Base-by-base conservation (phyloP, 64 coral and sea anemone species). In the Pocillopora damicornis region DNA sequence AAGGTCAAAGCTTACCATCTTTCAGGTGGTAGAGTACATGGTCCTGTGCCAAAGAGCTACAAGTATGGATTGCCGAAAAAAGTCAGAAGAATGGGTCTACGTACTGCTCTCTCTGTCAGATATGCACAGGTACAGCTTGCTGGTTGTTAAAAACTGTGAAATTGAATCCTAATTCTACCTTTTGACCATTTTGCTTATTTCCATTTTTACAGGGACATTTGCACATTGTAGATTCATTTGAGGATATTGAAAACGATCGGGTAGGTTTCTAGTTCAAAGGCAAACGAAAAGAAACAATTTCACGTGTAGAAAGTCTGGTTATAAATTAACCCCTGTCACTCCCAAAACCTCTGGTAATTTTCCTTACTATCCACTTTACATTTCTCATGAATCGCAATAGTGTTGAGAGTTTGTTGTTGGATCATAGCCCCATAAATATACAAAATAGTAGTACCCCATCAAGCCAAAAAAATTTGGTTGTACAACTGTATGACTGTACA, bases 11-110 rank as follows among this genome's bases (percentile, higher is more conserved):
- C 30, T 30, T 30, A 30, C 30, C 0, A 74, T 57, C 38, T 58
- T 11, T 23, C 66, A 99, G 97, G 97, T 91, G 97, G 97, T 62
- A 91, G 92, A 59, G 97, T 92, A 34, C 97, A 99, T 90, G 97
- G 97, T 22, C 97, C 97, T 20, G 93, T 93, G 79, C 97, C 97
- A 2, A 99, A 90, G 63, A 92, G 90, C 75, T 99, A 92, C 80
- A 88, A 92, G 73, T 99, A 99, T 69, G 90, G 86, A 35, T 82
- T 99, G n/a, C 97, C 97, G 13, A 99, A 99, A 58, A 99, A 99
- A 93, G 93, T 99, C 20, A 79, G 97, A 75, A 89, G 97, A 89
- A 99, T 99, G 97, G 97, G 97, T 1, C 78, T 99, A n/a, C 73
- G 97, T 75, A 93, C 94, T 23, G 97, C 97, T 11, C 63, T 99